Conservation (phyloP, 2,888 invertebrate species). For the Aleiodes alternator region DNA sequence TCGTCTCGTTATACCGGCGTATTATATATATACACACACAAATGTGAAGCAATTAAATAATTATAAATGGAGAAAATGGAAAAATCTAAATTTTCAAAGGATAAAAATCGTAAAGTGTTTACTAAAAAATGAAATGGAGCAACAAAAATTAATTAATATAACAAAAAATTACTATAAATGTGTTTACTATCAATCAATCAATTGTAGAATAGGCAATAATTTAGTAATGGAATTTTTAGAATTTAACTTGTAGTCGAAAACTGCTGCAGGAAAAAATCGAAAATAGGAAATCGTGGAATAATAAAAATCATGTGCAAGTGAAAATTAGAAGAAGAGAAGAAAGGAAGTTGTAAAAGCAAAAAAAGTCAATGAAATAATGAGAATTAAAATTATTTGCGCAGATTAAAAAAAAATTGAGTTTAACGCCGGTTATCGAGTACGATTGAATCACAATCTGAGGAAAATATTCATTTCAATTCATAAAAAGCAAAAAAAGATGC, state of each 20-base stretch:
- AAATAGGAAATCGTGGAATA: neutral
- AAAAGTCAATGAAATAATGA: neutral
- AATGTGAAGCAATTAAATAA: slow-evolving; percentile 19
- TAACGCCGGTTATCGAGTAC: slow-evolving; percentile 36
- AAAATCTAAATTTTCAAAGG: neutral
- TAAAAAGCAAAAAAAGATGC: too few species aligned
- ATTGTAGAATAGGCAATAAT: slow-evolving; percentile 27
- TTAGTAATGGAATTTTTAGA: slow-evolving; percentile 28
- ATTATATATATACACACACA: neutral
- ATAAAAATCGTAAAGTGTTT: neutral
- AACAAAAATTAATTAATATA: slow-evolving; percentile 7
- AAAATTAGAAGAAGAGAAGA: neutral
- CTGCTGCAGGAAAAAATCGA: neutral
- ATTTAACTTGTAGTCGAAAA: slow-evolving; percentile 4
- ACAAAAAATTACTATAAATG: slow-evolving; percentile 21
- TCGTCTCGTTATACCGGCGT: slow-evolving; percentile 44
- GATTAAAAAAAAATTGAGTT: neutral
- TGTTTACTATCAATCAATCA: slow-evolving; percentile 33
- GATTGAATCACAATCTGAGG: slow-evolving; percentile 19
- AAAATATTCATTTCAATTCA: slow-evolving; percentile 22
- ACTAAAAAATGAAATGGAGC: slow-evolving; percentile 18
- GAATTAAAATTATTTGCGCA: slow-evolving; percentile 1
- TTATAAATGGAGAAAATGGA: neutral
- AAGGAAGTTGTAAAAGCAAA: neutral
- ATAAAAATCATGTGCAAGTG: neutral